A percentile compares a stretch with the other conserved stretches of the same genome.
Evolutionary conservation across 1,140 invertebrate species (phyloP).

Genomic region (Rhopalosiphum padi): DNA sequence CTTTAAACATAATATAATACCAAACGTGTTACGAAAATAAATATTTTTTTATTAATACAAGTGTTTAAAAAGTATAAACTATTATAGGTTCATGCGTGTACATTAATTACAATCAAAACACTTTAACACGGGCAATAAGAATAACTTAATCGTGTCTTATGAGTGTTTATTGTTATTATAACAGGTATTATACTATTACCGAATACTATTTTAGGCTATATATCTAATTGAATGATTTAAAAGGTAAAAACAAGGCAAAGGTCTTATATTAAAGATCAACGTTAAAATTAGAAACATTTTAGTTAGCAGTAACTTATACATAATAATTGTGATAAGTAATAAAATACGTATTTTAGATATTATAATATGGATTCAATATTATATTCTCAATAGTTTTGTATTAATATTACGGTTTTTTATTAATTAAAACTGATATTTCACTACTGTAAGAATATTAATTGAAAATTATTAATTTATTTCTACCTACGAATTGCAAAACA

Average conservation of each 20-base stretch:
- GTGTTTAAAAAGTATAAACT: not conserved
- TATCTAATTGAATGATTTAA: not conserved
- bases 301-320: not conserved
- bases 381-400: not conserved
- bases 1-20: not conserved
- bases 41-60: not conserved
- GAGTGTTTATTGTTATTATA: slow-evolving; percentile 12
- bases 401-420: not conserved
- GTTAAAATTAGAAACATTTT: not conserved
- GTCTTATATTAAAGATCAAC: not conserved
- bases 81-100: not conserved
- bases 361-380: not conserved
- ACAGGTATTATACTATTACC: not conserved
- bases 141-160: slow-evolving; percentile 25
- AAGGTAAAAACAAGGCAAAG: not conserved
- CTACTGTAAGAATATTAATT: not conserved
- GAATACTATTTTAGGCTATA: not conserved
- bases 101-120: slow-evolving; percentile 26
- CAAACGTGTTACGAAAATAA: not conserved
- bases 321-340: not conserved
- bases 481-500: not conserved
- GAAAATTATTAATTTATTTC: not conserved
- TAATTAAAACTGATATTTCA: too few species aligned
- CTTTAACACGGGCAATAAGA: slow-evolving; percentile 47
- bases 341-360: not conserved